phyloP scores from a whole-genome alignment of 2,797 vertebrate genomes.

The Danio aesculapii region DNA sequence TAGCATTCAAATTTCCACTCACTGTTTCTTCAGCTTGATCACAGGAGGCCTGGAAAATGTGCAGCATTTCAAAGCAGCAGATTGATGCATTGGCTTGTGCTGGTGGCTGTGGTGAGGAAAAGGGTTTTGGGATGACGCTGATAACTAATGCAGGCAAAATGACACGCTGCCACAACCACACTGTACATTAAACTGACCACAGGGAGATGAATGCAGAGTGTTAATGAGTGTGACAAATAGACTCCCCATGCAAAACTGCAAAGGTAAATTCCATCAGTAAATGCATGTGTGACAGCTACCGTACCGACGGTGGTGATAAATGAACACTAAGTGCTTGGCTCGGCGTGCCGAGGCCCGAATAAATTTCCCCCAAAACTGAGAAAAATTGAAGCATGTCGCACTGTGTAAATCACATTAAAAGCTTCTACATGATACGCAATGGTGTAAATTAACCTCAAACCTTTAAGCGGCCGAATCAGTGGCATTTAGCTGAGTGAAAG shows the following conservation, averaged over 20 bases:
- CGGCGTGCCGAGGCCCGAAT: constrained; percentile 63
- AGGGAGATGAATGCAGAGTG: constrained; percentile 68
- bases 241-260: constrained; percentile 72
- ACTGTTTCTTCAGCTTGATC: constrained; percentile 7
- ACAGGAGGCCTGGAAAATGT: constrained; percentile 16
- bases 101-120: constrained; percentile 37
- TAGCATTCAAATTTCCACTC: background rate
- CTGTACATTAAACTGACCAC: constrained; percentile 72
- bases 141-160: constrained; percentile 51
- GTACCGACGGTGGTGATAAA: constrained; percentile 71
- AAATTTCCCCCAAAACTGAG: constrained; percentile 67
- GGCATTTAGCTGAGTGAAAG: constrained; percentile 60
- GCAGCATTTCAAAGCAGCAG: constrained; percentile 32
- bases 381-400: constrained; percentile 49
- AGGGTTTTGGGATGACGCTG: constrained; percentile 23
- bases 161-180: constrained; percentile 56
- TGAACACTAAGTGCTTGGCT: constrained; percentile 71
- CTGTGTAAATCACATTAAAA: constrained; percentile 71
- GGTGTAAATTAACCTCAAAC: constrained; percentile 61
- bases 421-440: constrained; percentile 63
- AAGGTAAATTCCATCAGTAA: constrained; percentile 75
- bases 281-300: constrained; percentile 69
- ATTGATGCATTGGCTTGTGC: constrained; percentile 49
- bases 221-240: constrained; percentile 78
- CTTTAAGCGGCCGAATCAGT: constrained; percentile 43